Conservation (phyloP, 30 jellyfish, hydroid and myxozoan genomes). For the Pseudorhiza aurosa region DNA sequence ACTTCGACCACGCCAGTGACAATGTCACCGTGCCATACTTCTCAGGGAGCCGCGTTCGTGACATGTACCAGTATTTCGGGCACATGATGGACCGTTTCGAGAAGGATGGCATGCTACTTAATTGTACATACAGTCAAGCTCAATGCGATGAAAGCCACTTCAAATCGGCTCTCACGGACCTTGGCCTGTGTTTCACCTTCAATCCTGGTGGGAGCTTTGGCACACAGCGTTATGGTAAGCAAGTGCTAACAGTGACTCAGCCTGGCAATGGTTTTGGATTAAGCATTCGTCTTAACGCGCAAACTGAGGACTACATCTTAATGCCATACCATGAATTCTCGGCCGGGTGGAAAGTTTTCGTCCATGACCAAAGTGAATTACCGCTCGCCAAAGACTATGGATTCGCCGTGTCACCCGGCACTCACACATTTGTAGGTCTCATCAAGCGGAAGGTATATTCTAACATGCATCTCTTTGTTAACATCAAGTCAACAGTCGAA, state of each 20-base stretch:
- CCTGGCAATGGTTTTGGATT: constrained; percentile 69
- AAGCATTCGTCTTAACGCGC: constrained; percentile 48
- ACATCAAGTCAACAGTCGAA: too few species aligned
- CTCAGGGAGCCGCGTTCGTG: constrained; percentile 12
- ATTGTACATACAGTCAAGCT: constrained; percentile 45
- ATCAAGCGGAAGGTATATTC: constrained; percentile 45
- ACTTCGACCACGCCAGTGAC: not conserved
- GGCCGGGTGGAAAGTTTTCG: constrained; percentile 61
- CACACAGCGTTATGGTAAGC: not conserved
- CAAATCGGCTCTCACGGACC: constrained; percentile 51
- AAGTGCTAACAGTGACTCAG: constrained; percentile 46
- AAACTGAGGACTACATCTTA: constrained; percentile 43
- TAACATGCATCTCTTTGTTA: too few species aligned
- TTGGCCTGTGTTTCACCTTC: constrained; percentile 68
- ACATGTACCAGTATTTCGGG: constrained; percentile 52
- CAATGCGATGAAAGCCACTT: constrained; percentile 47
- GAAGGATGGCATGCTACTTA: constrained; percentile 67
- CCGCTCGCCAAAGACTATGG: constrained; percentile 72
- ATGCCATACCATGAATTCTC: constrained; percentile 56
- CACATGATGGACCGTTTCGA: constrained; percentile 53
- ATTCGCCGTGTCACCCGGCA: constrained; percentile 72
- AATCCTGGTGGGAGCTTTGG: constrained; percentile 51
- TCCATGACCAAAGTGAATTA: constrained; percentile 67
- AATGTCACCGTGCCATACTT: constrained; percentile 20
- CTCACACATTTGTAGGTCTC: constrained; percentile 63